Base-by-base conservation (phyloP, 2,113 vertebrate species). In the Petromus typicus region DNA sequence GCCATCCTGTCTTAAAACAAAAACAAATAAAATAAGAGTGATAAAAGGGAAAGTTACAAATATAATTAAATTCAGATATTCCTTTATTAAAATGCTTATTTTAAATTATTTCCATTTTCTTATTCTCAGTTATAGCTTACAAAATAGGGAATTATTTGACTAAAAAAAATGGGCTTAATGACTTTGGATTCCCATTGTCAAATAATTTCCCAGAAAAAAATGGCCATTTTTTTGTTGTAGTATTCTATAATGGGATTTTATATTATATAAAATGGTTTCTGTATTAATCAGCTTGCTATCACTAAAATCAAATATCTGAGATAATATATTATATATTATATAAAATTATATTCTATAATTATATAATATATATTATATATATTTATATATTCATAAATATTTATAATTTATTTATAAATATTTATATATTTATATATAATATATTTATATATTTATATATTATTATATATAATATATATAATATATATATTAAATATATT, bases 61-160 rank as follows among this genome's bases (percentile, higher is more conserved):
- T 37, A 56, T 80, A 75, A n/a, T 90, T 79, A 95, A 78, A 88
- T 88, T 78, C 10, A 88, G 87, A 79, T 80, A n/a, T 32, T 45
- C 0, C 64, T 84, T 89, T 48, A 63, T 61, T 37, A 66, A 66
- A 37, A 61, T 8, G 30, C 75, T 81, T 87, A 5, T 83, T 90
- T 95, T 43, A 93, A 32, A 67, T 90, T 80, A 64, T 78, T 93
- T 76, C n/a, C 17, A 56, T 90, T 86, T 95, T n/a, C 54, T 86
- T 87, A 63, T 81, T 93, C 14, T 88, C 20, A 22, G 1, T 66
- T 45, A 63, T 48, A 82, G 23, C 32, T 87, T 89, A 92, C 8
- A 84, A 37, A 56, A 23, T 63, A 25, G 82, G 61, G 25, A 93
- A 85, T 71, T 75, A 83, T 6, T 61, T 86, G n/a, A 23, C 17